These are phyloP conservation scores for Mesorhabditis sp. DNA, from an alignment of 2,888 invertebrate species.

Conservation along the genomic window DNA sequence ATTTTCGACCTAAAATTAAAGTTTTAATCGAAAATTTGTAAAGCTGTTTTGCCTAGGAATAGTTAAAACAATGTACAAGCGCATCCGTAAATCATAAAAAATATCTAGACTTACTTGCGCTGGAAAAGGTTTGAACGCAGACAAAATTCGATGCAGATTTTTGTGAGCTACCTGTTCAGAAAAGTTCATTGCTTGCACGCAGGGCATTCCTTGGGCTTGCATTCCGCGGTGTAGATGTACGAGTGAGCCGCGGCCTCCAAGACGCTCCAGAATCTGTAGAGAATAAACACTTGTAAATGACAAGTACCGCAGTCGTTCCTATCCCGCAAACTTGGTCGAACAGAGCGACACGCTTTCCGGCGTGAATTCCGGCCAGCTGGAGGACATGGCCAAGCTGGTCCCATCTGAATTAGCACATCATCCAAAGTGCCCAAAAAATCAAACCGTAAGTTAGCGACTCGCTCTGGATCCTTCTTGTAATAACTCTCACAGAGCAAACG, in stretches of 20 bases:
- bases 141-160: neutral
- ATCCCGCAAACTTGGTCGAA: conserved; percentile 23
- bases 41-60: no score
- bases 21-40: no score
- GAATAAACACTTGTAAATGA: neutral
- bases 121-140: no score
- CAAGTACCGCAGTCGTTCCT: neutral
- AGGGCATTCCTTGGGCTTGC: conserved; percentile 36
- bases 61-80: no score
- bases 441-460: conserved; percentile 34
- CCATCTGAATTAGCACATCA: conserved; percentile 69
- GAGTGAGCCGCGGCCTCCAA: conserved; percentile 68
- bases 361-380: conserved; percentile 75
- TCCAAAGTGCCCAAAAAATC: neutral
- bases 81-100: no score
- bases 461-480: conserved; percentile 67
- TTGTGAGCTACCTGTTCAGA: conserved; percentile 18
- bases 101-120: no score
- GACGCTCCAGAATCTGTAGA: conserved; percentile 68
- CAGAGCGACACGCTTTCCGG: conserved; percentile 59
- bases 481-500: conserved; percentile 79
- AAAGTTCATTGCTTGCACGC: conserved; percentile 40
- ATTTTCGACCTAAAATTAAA: no score
- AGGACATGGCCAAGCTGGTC: conserved; percentile 86
- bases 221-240: conserved; percentile 53